Conservation (phyloP, 2,113 vertebrate genomes). For the Sula dactylatra region DNA sequence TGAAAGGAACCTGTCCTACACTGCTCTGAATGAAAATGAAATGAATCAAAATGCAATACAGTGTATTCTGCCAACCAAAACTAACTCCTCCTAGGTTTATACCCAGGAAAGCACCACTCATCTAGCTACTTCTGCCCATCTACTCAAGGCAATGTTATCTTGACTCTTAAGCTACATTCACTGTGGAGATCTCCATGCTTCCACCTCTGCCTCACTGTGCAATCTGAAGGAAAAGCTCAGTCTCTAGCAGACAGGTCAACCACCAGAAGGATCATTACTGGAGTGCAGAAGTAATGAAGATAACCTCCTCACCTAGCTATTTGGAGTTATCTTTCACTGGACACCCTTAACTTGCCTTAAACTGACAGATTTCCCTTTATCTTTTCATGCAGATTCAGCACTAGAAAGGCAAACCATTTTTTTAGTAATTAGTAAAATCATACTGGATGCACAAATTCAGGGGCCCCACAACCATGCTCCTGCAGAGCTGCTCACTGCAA, state of each 20-base stretch:
- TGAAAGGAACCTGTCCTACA: background rate
- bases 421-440: background rate
- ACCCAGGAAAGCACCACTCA: background rate
- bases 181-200: background rate
- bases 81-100: background rate
- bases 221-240: background rate
- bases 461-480: background rate
- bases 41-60: background rate
- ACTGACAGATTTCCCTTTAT: background rate
- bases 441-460: background rate
- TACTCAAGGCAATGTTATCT: background rate
- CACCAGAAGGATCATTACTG: background rate
- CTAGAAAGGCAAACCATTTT: background rate
- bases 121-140: background rate
- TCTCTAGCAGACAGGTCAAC: background rate
- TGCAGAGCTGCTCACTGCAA: background rate
- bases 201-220: background rate
- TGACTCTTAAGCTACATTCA: background rate
- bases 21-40: background rate
- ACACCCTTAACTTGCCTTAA: background rate
- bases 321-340: background rate
- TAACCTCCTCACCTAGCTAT: too few relatives aligned
- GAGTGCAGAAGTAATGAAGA: background rate
- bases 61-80: background rate
- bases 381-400: background rate